A percentile compares a stretch with the other conserved stretches of the same genome.
phyloP scores from a whole-genome alignment of 2,888 invertebrate species.

The Tridacna gigas region DNA sequence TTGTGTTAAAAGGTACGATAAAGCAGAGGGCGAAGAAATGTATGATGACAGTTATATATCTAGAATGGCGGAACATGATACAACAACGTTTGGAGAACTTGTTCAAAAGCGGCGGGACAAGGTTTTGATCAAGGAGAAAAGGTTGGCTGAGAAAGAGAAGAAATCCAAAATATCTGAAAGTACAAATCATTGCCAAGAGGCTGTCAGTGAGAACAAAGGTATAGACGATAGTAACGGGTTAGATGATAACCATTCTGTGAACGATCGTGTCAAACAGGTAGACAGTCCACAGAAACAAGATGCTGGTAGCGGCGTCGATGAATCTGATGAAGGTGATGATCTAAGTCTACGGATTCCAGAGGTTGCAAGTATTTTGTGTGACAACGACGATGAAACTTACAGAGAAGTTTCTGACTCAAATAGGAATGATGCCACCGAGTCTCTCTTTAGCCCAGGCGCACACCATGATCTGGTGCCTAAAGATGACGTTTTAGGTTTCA shows the following conservation, averaged over 20 bases:
- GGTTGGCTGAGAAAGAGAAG: background rate
- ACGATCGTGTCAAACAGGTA: background rate
- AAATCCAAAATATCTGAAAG: background rate
- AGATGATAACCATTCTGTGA: background rate
- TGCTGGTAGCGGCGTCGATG: background rate
- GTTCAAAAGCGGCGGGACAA: slow-evolving; percentile 56
- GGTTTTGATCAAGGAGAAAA: slow-evolving; percentile 51
- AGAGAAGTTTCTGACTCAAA: slow-evolving; percentile 10
- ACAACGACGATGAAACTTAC: slow-evolving; percentile 23
- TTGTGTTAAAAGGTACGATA: slow-evolving; percentile 59
- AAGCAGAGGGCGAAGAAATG: slow-evolving; percentile 28
- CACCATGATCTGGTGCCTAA: slow-evolving; percentile 14
- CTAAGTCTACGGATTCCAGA: slow-evolving; percentile 37
- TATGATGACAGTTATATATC: slow-evolving; percentile 1
- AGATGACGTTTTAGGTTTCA: background rate
- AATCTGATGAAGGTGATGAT: background rate
- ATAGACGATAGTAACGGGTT: background rate
- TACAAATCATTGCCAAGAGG: background rate
- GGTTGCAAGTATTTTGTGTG: slow-evolving; percentile 37
- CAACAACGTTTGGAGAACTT: slow-evolving; percentile 50
- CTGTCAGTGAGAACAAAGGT: background rate
- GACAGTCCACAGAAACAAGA: background rate
- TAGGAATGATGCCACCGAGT: background rate
- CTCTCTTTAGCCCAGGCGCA: slow-evolving; percentile 18
- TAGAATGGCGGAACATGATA: slow-evolving; percentile 43